phyloP scores from a whole-genome alignment of 2,888 invertebrate species.

The Diplolepis rosae region DNA sequence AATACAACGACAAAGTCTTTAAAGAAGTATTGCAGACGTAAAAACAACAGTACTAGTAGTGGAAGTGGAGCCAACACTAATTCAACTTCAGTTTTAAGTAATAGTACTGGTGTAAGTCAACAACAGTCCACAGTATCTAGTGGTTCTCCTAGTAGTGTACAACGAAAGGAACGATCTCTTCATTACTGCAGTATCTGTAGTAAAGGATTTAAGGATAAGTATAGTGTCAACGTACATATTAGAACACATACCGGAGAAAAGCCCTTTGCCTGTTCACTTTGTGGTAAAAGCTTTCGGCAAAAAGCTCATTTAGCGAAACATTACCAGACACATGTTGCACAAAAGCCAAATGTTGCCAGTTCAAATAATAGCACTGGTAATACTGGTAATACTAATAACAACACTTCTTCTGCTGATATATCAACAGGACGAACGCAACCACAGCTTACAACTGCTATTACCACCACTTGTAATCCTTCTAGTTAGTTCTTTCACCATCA shows the following conservation, averaged over 20 bases:
- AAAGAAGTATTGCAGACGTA: constrained; percentile 83
- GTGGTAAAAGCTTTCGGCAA: constrained; percentile 94
- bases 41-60: constrained; percentile 68
- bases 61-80: constrained; percentile 57
- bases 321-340: constrained; percentile 93
- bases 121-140: constrained; percentile 58
- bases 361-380: constrained; percentile 72
- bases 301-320: constrained; percentile 95
- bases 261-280: constrained; percentile 95
- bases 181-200: constrained; percentile 95
- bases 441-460: constrained; percentile 33
- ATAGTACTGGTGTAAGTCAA: constrained; percentile 31
- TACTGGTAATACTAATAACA: constrained; percentile 48
- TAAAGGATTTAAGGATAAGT: constrained; percentile 95
- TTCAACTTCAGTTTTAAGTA: background rate
- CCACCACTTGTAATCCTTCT: constrained; percentile 38
- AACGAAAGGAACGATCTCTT: constrained; percentile 88
- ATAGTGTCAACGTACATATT: constrained; percentile 98
- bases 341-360: constrained; percentile 82
- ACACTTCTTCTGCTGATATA: constrained; percentile 44
- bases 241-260: constrained; percentile 98
- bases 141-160: constrained; percentile 78
- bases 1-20: constrained; percentile 75
- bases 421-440: constrained; percentile 38
- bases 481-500: constrained; percentile 35